Evolutionary conservation across 2,113 vertebrate species (phyloP).

Genomic region (Psophia crepitans): DNA sequence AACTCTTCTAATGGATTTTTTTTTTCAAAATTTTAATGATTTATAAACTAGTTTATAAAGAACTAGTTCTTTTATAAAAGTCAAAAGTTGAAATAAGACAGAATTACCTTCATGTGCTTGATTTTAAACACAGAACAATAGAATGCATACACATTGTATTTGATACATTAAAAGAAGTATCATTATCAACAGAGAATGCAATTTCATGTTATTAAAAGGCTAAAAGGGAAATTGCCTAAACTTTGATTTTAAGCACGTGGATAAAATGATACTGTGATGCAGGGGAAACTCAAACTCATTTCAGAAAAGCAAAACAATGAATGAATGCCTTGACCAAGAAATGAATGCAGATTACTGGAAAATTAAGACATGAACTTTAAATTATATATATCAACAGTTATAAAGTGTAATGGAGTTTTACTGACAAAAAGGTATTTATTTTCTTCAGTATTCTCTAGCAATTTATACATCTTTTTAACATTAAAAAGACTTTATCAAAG

Average conservation of each 20-base stretch:
- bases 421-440: not conserved
- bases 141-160: not conserved
- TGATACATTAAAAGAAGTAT: not conserved
- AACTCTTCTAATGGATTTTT: not conserved
- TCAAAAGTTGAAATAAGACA: not conserved
- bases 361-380: not conserved
- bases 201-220: not conserved
- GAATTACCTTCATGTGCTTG: not conserved
- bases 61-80: not conserved
- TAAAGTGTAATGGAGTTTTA: not conserved
- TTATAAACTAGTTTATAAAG: not conserved
- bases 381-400: not conserved
- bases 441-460: not conserved
- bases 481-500: not conserved
- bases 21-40: conserved; percentile 27
- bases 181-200: not conserved
- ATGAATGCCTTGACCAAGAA: not conserved
- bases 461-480: not conserved
- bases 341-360: not conserved
- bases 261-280: not conserved
- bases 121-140: not conserved
- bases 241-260: not conserved
- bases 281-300: not conserved
- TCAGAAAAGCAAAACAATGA: not conserved
- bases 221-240: not conserved